A percentile compares a stretch with the other conserved stretches of the same genome.
Evolutionary conservation across 2,888 invertebrate genomes (phyloP).

Genomic region (Coenonympha glycerion): DNA sequence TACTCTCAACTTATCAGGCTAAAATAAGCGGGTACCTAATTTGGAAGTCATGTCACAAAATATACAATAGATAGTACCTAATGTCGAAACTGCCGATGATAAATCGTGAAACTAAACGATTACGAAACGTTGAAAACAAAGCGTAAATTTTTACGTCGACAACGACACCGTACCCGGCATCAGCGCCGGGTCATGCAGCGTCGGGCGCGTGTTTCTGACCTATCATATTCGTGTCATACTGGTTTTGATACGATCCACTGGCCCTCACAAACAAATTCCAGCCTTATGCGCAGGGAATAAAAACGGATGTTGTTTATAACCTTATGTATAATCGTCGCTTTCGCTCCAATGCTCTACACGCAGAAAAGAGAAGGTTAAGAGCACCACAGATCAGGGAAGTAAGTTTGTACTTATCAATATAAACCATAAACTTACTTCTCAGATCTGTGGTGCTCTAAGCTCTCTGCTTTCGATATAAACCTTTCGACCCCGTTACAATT

Average conservation of each 20-base stretch:
- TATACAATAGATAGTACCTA: background rate
- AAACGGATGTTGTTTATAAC: background rate
- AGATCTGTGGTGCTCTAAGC: no score
- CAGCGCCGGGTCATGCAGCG: slow-evolving; percentile 18
- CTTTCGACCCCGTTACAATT: no score
- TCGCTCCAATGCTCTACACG: no score
- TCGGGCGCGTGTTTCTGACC: slow-evolving; percentile 57
- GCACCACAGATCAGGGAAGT: no score
- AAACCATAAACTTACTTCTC: no score
- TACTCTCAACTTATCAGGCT: background rate
- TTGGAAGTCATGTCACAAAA: slow-evolving; percentile 8
- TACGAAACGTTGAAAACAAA: slow-evolving; percentile 17
- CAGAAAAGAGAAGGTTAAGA: no score
- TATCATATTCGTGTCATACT: slow-evolving; percentile 65
- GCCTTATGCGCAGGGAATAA: slow-evolving; percentile 2
- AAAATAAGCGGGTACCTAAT: slow-evolving; percentile 10
- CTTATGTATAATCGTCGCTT: no score
- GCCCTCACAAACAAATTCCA: slow-evolving; percentile 34
- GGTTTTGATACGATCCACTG: slow-evolving; percentile 47
- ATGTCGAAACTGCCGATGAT: background rate
- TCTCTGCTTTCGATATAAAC: no score
- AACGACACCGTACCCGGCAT: no score
- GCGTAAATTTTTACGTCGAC: slow-evolving; percentile 13
- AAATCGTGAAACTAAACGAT: slow-evolving; percentile 8
- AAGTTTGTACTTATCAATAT: no score